Percentiles rank a stretch among this genome's conserved stretches.
Conservation (phyloP, 2,888 invertebrate species). For the Nephrotoma guestfalica region DNA sequence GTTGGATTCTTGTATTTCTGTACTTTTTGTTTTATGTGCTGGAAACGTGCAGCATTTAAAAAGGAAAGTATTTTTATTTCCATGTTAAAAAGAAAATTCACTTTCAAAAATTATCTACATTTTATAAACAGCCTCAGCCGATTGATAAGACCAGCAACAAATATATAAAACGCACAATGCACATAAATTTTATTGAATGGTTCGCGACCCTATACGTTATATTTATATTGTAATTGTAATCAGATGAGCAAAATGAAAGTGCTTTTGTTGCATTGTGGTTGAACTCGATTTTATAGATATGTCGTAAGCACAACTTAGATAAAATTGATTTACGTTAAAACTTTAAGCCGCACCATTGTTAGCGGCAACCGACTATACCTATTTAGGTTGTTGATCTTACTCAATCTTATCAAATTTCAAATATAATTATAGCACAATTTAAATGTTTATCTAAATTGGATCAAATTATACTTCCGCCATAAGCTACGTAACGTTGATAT, state of each 20-base stretch:
- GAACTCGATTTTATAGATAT: not conserved
- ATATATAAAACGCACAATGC: not conserved
- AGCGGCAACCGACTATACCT: too few relatives aligned
- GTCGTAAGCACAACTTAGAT: not conserved
- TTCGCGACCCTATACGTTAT: not conserved
- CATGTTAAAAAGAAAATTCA: not conserved
- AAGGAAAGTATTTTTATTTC: not conserved
- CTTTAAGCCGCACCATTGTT: too few relatives aligned
- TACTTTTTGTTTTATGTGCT: not conserved
- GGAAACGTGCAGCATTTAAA: not conserved
- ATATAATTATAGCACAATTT: too few relatives aligned
- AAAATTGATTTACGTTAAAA: too few relatives aligned
- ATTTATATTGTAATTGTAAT: not conserved
- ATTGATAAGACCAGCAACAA: not conserved
- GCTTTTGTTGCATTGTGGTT: not conserved
- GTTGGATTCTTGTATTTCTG: not conserved
- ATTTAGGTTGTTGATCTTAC: too few relatives aligned
- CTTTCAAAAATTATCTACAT: not conserved
- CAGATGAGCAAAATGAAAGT: not conserved
- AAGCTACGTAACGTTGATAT: too few relatives aligned
- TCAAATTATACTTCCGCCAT: too few relatives aligned
- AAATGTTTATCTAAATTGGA: too few relatives aligned
- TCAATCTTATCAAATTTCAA: too few relatives aligned
- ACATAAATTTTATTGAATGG: not conserved
- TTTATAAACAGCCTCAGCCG: not conserved